Evolutionary conservation across 2,888 invertebrate species (phyloP), one percentile per base, ranked within the genome.

Genomic region (Phengaris alcon): DNA sequence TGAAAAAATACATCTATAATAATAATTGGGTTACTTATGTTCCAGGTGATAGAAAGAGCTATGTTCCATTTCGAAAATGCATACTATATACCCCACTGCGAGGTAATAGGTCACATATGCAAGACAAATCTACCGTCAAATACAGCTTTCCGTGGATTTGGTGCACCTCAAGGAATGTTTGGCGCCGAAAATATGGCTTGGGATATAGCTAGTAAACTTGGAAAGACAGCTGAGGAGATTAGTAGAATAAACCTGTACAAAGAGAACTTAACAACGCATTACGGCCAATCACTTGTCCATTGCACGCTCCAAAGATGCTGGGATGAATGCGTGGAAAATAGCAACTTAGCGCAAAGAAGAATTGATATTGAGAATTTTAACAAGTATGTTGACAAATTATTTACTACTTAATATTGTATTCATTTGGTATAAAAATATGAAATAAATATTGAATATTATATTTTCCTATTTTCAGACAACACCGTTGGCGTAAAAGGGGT

Each of bases 141-240:
- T 85, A 99, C 98, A 0, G 99, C 99, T 0, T 99, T 98, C 84
- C 94, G 99, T 82, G 98, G 98, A 2, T 98, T 98, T 83, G 98
- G 98, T 7, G 97, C 96, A 0, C 98, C 98, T 0, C 98, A 98
- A 85, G 98, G 97, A 51, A 97, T 98, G 97, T 97, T 97, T 84
- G 95, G 96, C 2, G 96, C 95, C 0, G 98, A 98, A 88, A 95
- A 94, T 80, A 96, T 97, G 81, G 94, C 97, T 59, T 94, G 96
- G 78, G 96, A 97, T 79, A 94, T 98, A 13, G 97, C 98, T 1
- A 94, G 94, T 54, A 95, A 94, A 81, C 90, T 98, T 44, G 94
- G 95, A 0, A 95, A 95, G 79, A 95, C 95, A 80, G 90, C 95
- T 9, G 88, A 94, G 12, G 94, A 96, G 86, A 94, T 98, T 52